Evolutionary conservation across 2,113 vertebrate species (phyloP).

Genomic region (Albula goreensis): DNA sequence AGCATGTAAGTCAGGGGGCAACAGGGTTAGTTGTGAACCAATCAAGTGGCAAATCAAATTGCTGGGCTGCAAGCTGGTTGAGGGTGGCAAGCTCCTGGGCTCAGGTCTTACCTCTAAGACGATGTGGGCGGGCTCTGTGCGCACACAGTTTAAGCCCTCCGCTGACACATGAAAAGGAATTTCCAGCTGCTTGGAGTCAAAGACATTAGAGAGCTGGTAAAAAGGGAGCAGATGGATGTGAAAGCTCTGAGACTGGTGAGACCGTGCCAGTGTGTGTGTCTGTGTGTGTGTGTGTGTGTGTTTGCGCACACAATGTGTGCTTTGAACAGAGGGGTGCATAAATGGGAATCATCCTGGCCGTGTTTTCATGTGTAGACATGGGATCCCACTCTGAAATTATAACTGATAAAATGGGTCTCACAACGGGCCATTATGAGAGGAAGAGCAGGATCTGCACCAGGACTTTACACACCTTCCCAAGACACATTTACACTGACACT

Average conservation of each 20-base stretch:
- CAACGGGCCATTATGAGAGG: too few relatives aligned
- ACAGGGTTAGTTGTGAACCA: constrained; percentile 10
- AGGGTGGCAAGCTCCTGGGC: background rate
- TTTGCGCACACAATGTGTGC: background rate
- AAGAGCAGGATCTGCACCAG: too few relatives aligned
- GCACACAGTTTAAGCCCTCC: constrained; percentile 63
- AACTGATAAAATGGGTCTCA: background rate
- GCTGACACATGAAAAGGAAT: constrained; percentile 66
- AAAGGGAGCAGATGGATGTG: constrained; percentile 1
- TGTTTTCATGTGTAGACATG: background rate
- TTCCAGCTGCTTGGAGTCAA: constrained; percentile 65
- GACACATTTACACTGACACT: too few relatives aligned
- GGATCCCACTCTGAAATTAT: constrained; percentile 1
- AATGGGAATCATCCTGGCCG: background rate
- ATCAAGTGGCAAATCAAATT: background rate
- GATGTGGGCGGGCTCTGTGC: constrained; percentile 62
- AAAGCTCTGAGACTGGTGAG: background rate
- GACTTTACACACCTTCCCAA: too few relatives aligned
- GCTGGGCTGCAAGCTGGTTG: constrained; percentile 55
- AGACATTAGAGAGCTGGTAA: constrained; percentile 45
- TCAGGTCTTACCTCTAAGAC: constrained; percentile 67
- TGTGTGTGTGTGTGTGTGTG: background rate
- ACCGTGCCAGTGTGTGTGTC: background rate
- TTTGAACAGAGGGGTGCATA: background rate
- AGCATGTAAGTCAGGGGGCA: constrained; percentile 44